Evolutionary conservation across 2,797 vertebrate genomes (phyloP), one percentile per base, ranked within the genome.

Genomic region (Allobates femoralis): DNA sequence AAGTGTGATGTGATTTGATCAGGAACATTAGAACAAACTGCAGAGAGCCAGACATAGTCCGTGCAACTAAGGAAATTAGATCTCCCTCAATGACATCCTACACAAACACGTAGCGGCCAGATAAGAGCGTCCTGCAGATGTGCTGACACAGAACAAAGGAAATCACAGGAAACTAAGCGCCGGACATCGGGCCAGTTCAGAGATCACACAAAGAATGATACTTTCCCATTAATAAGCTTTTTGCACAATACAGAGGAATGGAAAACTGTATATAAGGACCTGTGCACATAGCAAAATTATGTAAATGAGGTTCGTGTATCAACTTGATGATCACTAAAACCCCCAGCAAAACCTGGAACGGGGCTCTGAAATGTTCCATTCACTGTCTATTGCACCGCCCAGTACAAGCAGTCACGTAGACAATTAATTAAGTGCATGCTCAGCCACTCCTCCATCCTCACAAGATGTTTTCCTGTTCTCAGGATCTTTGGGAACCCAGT

Each of bases 121-220:
- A 79, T 79, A 53, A 79, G 19, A 41, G 32, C 56, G 32, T 23
- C 21, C 28, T 56, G 26, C 32, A 79, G 77, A 78, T 78, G 28
- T 32, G 53, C 76, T 37, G 55, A 78, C 76, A 56, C 51, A 37
- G 53, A 79, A 58, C 76, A 58, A 60, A 34, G 55, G 34, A 28
- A 26, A 60, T 21, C 5, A n/a, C 51, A 37, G 53, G 75, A 78
- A 78, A 23, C 23, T 30, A 0, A 56, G 16, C 26, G 12, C 34
- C 34, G 34, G 34, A 71, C 34, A n/a, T 18, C 0, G 64, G 6
- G 64, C 62, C 62, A 34, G 66, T 3, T 1, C 19, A 32, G 32
- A 34, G 30, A 21, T 37, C 18, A 69, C 21, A n/a, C 67, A 41
- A 46, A 7, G 37, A 71, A 71, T 23, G 34, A n/a, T 37, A 46